phyloP scores from a whole-genome alignment of 37 sponge, comb jelly and placozoan genomes.

The Crambe crambe region DNA sequence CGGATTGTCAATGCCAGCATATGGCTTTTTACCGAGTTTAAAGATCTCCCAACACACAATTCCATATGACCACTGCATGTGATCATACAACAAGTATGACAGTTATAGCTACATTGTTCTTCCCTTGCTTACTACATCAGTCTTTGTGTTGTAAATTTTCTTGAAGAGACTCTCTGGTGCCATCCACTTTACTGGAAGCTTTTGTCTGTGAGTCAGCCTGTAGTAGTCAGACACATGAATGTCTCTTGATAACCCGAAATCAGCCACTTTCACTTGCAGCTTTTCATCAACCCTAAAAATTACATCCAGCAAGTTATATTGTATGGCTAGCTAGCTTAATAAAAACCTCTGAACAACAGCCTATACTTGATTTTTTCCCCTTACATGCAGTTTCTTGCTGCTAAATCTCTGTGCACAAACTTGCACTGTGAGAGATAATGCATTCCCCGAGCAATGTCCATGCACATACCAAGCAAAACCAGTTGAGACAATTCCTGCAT shows the following conservation, averaged over 20 bases:
- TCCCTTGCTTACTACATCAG: constrained; percentile 61
- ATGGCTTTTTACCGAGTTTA: constrained; percentile 41
- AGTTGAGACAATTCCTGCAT: constrained; percentile 14
- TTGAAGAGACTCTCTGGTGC: constrained; percentile 58
- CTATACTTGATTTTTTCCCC: neutral
- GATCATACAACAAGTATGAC: neutral
- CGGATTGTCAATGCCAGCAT: constrained; percentile 43
- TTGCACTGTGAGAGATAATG: constrained; percentile 34
- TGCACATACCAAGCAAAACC: constrained; percentile 24
- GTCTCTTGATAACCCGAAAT: constrained; percentile 59
- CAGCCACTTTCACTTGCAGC: constrained; percentile 48
- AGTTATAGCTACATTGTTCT: no score
- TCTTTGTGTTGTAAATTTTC: constrained; percentile 41
- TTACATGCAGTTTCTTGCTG: constrained; percentile 68
- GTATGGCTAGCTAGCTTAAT: neutral
- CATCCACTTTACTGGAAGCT: constrained; percentile 63
- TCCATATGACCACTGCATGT: constrained; percentile 61
- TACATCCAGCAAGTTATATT: neutral
- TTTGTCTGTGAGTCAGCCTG: constrained; percentile 13
- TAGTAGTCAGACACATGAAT: constrained; percentile 41
- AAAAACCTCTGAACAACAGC: neutral
- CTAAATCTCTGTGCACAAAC: constrained; percentile 54
- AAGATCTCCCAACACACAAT: constrained; percentile 65
- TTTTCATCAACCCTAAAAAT: constrained; percentile 46
- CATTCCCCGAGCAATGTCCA: constrained; percentile 64